These are phyloP conservation scores for Cheilosia soror DNA, from an alignment of 2,888 invertebrate species.

Conservation along the genomic window DNA sequence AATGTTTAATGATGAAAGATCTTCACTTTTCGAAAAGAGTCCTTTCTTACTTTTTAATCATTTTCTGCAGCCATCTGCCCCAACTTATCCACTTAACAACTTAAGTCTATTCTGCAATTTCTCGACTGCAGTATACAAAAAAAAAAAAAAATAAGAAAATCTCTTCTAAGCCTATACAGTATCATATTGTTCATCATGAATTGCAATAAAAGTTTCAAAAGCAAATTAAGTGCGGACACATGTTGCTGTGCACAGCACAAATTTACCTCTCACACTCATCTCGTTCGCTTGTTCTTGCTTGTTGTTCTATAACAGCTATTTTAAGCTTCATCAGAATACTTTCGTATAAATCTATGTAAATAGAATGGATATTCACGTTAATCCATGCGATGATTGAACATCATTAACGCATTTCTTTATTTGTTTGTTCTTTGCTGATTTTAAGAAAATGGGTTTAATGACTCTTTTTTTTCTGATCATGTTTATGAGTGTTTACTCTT, in stretches of 20 bases:
- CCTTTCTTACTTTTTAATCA: background rate
- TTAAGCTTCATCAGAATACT: conserved; percentile 48
- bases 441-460: conserved; percentile 63
- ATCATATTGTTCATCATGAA: conserved; percentile 36
- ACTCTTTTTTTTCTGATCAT: conserved; percentile 44
- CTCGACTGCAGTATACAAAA: background rate
- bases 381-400: conserved; percentile 54
- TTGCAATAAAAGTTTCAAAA: conserved; percentile 68
- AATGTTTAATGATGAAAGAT: background rate
- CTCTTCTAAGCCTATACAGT: conserved; percentile 28
- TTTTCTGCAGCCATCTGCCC: background rate
- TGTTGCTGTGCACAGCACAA: conserved; percentile 52
- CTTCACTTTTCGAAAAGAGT: background rate
- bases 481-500: conserved; percentile 30
- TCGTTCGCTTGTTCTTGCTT: conserved; percentile 4
- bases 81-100: conserved; percentile 8
- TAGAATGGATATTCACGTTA: conserved; percentile 54
- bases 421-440: conserved; percentile 8
- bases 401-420: conserved; percentile 52
- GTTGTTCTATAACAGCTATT: conserved; percentile 39
- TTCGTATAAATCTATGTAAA: conserved; percentile 29
- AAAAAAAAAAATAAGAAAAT: conserved; percentile 24
- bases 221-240: conserved; percentile 70
- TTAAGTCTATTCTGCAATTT: background rate
- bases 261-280: conserved; percentile 8